Evolutionary conservation across 2,888 invertebrate species (phyloP), one percentile per base, ranked within the genome.

Genomic region (Ommatoiulus sabulosus): DNA sequence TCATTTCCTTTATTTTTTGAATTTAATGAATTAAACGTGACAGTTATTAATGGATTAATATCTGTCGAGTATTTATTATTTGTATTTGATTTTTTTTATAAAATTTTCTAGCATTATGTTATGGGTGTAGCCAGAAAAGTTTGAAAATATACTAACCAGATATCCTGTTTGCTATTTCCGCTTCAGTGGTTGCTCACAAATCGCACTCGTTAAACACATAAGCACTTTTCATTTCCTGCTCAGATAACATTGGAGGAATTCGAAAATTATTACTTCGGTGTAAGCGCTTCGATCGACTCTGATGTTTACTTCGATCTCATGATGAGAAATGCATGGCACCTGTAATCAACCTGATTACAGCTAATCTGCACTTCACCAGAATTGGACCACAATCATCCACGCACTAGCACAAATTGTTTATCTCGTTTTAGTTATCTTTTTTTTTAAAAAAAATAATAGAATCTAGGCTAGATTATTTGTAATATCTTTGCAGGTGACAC

Each of bases 281-380:
- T 94, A 5, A 93, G 93, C 89, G 93, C 93, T 15, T 93, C 93
- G 3, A 92, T 94, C 85, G 94, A 94, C 90, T 92, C 91, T 24
- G 94, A 94, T 91, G 92, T 92, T 17, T 94, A 94, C 91, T 94
- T 94, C 90, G 93, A 93, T 90, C 91, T 94, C 87, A 93, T 94
- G 93, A 93, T 94, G 93, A 91, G 93, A 89, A 92, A 92, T 89
- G 92, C 93, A 0, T 94, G 93, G 93, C 92, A 92, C 89, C 86
- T 89, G 86, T 89, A 89, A 48, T 17, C 86, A 8, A 44, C 86
- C 10, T n/a, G 20, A 15, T 85, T 85, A 44, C 43, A 5, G 10
- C 24, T 15, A 20, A 44, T 44, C 86, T 44, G 48, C 48, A 86
- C 48, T 44, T 8, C 86, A 86, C n/a, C 24, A 86, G 44, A 84